Base-by-base conservation (phyloP, 2,888 invertebrate species). In the Apamea crenata region DNA sequence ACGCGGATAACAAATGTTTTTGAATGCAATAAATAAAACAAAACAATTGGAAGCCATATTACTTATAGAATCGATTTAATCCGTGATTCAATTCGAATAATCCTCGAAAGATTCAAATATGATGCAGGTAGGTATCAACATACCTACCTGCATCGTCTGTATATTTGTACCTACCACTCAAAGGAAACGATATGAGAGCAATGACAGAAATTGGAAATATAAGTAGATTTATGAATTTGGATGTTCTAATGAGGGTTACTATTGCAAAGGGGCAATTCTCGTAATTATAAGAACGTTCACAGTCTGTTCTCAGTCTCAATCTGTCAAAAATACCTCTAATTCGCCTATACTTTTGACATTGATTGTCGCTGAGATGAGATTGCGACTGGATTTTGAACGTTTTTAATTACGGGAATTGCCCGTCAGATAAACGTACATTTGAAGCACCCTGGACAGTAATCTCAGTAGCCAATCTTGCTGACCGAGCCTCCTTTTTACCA, bases 1-100 rank as follows among this genome's bases (percentile, higher is more conserved):
- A 90, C 87, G 88, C 87, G 85, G 88, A 82, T 89, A 87, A 92
- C 90, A 90, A 90, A 90, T 89, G 88, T 90, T 89, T 86, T 78
- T 82, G 75, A 80, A 77, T 70, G 75, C 73, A 72, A 73, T 61
- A 77, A 81, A 86, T 56, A 79, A 74, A 83, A 84, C 36, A 85
- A 80, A 80, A 76, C 74, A 85, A 70, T 69, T 14, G 25, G 56
- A n/a, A 50, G 25, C 68, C 32, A 80, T 74, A 80, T 77, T 73
- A 44, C 29, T 12, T 76, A 70, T 21, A 77, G 63, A 59, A 40
- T 12, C 8, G 1, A 44, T 69, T 61, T 4, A 63, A 69, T 61
- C 53, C 50, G n/a, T 73, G 18, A 71, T 63, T 71, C 47, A 14
- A 18, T 61, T 29, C 0, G n/a, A 50, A 56, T 21, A 50, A 70